Evolutionary conservation across 1,140 invertebrate species (phyloP).

Genomic region (Zophobas morio): DNA sequence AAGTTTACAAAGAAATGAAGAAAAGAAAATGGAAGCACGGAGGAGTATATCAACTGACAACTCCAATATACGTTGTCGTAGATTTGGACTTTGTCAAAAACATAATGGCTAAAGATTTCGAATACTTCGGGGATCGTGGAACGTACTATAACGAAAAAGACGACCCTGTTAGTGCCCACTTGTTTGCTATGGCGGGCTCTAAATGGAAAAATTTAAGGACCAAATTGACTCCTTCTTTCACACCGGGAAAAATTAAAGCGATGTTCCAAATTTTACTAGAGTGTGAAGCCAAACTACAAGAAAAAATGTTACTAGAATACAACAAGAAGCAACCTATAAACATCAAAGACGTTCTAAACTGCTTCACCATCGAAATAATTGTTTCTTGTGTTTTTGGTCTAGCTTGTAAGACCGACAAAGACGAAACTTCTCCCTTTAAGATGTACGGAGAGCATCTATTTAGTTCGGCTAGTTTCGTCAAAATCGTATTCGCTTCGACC

Average conservation of each 20-base stretch:
- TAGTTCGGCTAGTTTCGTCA: conserved; percentile 39
- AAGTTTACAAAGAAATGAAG: conserved; percentile 54
- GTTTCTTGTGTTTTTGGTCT: conserved; percentile 66
- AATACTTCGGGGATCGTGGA: conserved; percentile 68
- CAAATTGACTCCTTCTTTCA: conserved; percentile 70
- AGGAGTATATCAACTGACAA: conserved; percentile 48
- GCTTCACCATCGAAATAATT: conserved; percentile 63
- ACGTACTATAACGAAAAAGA: conserved; percentile 65
- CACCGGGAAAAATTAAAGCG: conserved; percentile 72
- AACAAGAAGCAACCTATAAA: conserved; percentile 57
- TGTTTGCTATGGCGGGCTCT: conserved; percentile 68
- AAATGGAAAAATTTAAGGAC: conserved; percentile 69
- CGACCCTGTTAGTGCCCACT: conserved; percentile 69
- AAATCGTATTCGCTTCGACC: conserved; percentile 49
- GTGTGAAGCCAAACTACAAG: conserved; percentile 51
- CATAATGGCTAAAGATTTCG: conserved; percentile 69
- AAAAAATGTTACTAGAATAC: conserved; percentile 8
- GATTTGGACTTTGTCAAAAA: conserved; percentile 69
- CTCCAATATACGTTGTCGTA: conserved; percentile 55
- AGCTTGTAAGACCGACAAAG: conserved; percentile 60
- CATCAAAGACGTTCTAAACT: conserved; percentile 59
- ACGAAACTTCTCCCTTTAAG: conserved; percentile 60
- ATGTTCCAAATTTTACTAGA: conserved; percentile 70
- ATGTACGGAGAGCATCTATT: conserved; percentile 59
- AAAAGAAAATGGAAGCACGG: conserved; percentile 43